Base-by-base conservation (phyloP, 2,888 invertebrate species). In the Rhingia rostrata region DNA sequence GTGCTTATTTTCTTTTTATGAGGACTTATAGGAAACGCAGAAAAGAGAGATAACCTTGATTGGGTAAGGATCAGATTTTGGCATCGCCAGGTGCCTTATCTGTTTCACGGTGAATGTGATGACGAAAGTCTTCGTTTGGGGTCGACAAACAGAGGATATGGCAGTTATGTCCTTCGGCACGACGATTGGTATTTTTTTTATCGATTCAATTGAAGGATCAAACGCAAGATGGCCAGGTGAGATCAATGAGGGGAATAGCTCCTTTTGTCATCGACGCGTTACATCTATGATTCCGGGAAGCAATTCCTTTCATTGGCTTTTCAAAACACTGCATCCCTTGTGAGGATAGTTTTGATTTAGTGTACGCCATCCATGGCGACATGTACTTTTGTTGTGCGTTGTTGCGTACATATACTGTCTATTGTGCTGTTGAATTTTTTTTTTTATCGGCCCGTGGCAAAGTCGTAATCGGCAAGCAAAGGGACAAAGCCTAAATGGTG, bases 281-380 rank as follows among this genome's bases (percentile, higher is more conserved):
- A 45, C 54, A 61, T 41, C 64, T 22, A 22, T 60, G 81, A 82
- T 82, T 82, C 82, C 70, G 77, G 77, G 82, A 82, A 82, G 82
- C 77, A 82, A 82, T 82, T 82, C 78, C 82, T 82, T 77, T 78
- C 82, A 82, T 82, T 61, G 78, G 78, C 72, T 74, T 74, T 66
- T 74, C 75, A 77, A 67, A 77, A 77, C 75, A 77, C 61, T 67
- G 67, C 66, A 60, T 77, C 67, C 60, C 56, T 58, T 74, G 74
- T 77, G 67, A 51, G 60, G 53, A 37, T 10, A 49, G 14, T 45
- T 56, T 58, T 67, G 75, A 77, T 77, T 77, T 77, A 77, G 61
- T 67, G n/a, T 35, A 49, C 41, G 10, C 9, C 10, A 12, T 30
- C n/a, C 49, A 33, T 39, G 39, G 47, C 1, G 22, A 22, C 2